A percentile compares a stretch with the other conserved stretches of the same genome.
phyloP scores from a whole-genome alignment of 1,140 invertebrate genomes.

The Macrosteles quadrilineatus region DNA sequence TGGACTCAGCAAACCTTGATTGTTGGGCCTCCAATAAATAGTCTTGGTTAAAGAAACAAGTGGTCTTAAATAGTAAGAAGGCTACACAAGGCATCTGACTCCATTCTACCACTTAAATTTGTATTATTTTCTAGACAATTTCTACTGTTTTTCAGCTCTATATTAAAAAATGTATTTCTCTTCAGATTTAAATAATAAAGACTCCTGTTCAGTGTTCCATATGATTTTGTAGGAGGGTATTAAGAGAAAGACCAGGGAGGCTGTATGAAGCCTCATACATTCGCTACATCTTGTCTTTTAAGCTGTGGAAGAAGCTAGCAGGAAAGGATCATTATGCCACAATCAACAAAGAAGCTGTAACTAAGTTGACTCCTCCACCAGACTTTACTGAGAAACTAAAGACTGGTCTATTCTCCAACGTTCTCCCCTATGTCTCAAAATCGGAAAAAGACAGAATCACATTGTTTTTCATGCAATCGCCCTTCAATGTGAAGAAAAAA shows the following conservation, averaged over 20 bases:
- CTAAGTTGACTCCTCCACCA: slow-evolving; percentile 35
- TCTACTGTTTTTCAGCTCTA: no score
- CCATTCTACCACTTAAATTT: no score
- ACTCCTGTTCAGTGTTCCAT: no score
- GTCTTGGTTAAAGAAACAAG: no score
- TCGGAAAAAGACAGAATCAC: slow-evolving; percentile 24
- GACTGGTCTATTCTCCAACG: background rate
- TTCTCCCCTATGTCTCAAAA: slow-evolving; percentile 7
- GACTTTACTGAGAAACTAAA: slow-evolving; percentile 15
- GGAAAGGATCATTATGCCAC: slow-evolving; percentile 33
- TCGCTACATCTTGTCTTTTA: slow-evolving; percentile 40
- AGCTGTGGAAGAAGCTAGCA: slow-evolving; percentile 40
- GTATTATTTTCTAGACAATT: no score
- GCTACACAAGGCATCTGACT: no score
- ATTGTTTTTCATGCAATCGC: slow-evolving; percentile 17
- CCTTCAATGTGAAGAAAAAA: slow-evolving; percentile 23
- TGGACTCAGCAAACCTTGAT: no score
- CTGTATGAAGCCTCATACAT: slow-evolving; percentile 36
- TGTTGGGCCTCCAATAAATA: no score
- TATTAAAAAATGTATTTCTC: no score
- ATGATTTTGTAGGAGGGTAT: slow-evolving; percentile 8
- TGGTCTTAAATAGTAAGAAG: no score
- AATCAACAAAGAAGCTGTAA: slow-evolving; percentile 35
- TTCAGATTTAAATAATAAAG: no score
- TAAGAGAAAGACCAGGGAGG: background rate